These are phyloP conservation scores for Echiichthys vipera DNA, from an alignment of 2,797 vertebrate genomes.

Conservation along the genomic window DNA sequence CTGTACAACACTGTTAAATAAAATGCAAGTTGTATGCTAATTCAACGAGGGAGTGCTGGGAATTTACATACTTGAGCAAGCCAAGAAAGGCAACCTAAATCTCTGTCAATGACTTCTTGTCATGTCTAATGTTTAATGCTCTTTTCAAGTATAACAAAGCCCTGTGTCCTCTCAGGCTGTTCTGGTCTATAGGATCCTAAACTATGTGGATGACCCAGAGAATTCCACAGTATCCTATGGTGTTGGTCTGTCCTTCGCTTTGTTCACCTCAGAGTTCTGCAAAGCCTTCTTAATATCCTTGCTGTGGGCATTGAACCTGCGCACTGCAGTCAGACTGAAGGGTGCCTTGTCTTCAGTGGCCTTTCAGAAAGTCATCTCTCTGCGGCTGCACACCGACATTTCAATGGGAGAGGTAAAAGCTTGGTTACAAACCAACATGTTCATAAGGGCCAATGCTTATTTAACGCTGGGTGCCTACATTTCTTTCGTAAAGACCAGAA, in stretches of 20 bases:
- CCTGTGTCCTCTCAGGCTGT: slow-evolving; percentile 75
- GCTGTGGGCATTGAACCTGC: slow-evolving; percentile 86
- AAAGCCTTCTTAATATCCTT: slow-evolving; percentile 82
- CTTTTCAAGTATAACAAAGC: neutral
- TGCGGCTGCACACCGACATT: slow-evolving; percentile 75
- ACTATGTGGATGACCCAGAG: slow-evolving; percentile 53
- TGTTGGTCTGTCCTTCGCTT: slow-evolving; percentile 79
- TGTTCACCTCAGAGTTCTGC: slow-evolving; percentile 82
- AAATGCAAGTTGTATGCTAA: too few species aligned
- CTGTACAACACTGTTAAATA: too few species aligned
- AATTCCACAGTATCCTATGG: slow-evolving; percentile 53
- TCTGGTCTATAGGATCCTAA: slow-evolving; percentile 84
- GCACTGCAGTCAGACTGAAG: slow-evolving; percentile 84
- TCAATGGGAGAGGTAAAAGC: slow-evolving; percentile 86
- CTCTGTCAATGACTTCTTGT: neutral
- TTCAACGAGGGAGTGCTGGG: too few species aligned
- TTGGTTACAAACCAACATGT: neutral
- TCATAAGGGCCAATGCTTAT: neutral
- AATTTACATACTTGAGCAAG: too few species aligned
- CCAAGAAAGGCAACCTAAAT: too few species aligned
- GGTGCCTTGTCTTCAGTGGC: slow-evolving; percentile 82
- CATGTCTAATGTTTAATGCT: neutral
- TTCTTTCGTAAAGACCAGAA: too few species aligned
- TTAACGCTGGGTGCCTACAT: neutral
- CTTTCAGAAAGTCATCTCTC: slow-evolving; percentile 85